Conservation (phyloP, 2,113 vertebrate species). For the Menidia beryllina region DNA sequence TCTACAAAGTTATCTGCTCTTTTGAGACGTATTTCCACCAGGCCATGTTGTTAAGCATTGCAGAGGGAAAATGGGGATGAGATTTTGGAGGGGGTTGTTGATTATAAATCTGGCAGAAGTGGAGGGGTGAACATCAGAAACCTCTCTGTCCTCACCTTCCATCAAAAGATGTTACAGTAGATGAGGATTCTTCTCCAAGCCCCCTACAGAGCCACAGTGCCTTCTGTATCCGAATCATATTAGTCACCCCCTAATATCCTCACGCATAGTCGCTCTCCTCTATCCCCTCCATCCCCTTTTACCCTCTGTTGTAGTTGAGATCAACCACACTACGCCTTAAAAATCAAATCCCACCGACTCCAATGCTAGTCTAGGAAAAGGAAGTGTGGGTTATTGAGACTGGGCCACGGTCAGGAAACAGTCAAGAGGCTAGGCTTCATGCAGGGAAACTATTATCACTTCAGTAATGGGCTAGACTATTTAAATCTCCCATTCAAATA, state of each 20-base stretch:
- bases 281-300: not conserved
- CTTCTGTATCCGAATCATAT: constrained; percentile 81
- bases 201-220: constrained; percentile 82
- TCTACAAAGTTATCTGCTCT: constrained; percentile 30
- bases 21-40: constrained; percentile 32
- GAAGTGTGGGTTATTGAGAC: constrained; percentile 38
- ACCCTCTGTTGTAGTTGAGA: constrained; percentile 42
- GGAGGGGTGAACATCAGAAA: constrained; percentile 42
- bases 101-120: constrained; percentile 31
- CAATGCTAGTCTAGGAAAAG: constrained; percentile 29
- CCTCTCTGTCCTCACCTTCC: constrained; percentile 42
- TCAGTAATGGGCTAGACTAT: not conserved
- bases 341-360: constrained; percentile 58
- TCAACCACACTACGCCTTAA: constrained; percentile 74
- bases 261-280: constrained; percentile 1
- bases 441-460: not conserved
- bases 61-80: constrained; percentile 12
- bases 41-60: constrained; percentile 37
- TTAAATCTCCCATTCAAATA: constrained; percentile 22
- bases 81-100: constrained; percentile 14
- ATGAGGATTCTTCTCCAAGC: constrained; percentile 36
- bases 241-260: constrained; percentile 35
- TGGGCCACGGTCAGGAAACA: constrained; percentile 29
- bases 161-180: constrained; percentile 40
- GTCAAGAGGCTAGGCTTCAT: constrained; percentile 29